These are phyloP conservation scores for Spodoptera exigua DNA, from an alignment of 2,888 invertebrate genomes.

Conservation along the genomic window DNA sequence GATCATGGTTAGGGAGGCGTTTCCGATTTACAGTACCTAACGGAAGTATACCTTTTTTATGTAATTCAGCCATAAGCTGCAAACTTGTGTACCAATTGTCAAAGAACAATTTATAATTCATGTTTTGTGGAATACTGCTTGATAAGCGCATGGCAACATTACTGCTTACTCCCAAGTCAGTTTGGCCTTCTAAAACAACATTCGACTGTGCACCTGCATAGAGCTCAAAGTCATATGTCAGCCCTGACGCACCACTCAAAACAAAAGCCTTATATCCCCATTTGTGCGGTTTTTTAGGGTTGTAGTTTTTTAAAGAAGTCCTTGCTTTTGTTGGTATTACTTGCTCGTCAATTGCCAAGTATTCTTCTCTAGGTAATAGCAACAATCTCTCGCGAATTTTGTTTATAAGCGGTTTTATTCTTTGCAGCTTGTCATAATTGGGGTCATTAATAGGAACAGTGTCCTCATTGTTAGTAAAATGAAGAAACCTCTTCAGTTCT, in stretches of 20 bases:
- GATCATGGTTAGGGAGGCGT: slow-evolving; percentile 27
- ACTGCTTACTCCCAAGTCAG: slow-evolving; percentile 32
- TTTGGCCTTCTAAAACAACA: slow-evolving; percentile 9
- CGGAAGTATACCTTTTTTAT: slow-evolving; percentile 39
- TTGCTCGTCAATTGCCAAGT: slow-evolving; percentile 64
- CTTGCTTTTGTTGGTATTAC: slow-evolving; percentile 65
- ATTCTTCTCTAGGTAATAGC: slow-evolving; percentile 58
- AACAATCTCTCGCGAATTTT: slow-evolving; percentile 18
- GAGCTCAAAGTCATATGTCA: slow-evolving; percentile 70
- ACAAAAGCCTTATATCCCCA: slow-evolving; percentile 68
- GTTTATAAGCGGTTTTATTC: slow-evolving; percentile 36
- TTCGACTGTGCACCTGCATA: slow-evolving; percentile 52
- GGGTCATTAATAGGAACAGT: slow-evolving; percentile 1
- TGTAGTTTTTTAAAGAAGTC: slow-evolving; percentile 58
- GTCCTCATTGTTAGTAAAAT: slow-evolving; percentile 21
- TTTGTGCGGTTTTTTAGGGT: slow-evolving; percentile 67
- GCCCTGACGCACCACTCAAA: slow-evolving; percentile 67
- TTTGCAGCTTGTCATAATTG: slow-evolving; percentile 58
- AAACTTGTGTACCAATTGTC: slow-evolving; percentile 53
- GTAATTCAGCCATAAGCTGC: slow-evolving; percentile 38
- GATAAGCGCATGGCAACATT: slow-evolving; percentile 46
- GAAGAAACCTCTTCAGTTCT: slow-evolving; percentile 25
- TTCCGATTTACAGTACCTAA: slow-evolving; percentile 39
- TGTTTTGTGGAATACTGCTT: slow-evolving; percentile 34
- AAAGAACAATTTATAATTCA: slow-evolving; percentile 49